phyloP scores from a whole-genome alignment of 2,888 invertebrate genomes.

The Ethmia dodecea region DNA sequence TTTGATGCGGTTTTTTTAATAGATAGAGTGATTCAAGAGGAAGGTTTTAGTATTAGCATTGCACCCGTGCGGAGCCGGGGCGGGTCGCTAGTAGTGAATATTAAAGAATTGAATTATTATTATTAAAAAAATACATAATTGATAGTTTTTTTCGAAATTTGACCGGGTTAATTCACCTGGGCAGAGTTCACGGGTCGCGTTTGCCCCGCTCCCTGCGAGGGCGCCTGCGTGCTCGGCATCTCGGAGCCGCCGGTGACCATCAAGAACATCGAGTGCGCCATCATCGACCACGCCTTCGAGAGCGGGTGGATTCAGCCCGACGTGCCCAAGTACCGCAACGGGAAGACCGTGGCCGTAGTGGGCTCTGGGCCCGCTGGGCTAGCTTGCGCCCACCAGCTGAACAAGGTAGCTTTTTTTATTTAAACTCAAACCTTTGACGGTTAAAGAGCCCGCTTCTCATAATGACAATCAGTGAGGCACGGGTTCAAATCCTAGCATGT shows the following conservation, averaged over 20 bases:
- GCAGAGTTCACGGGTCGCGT: slow-evolving; percentile 94
- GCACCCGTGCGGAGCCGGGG: too few species aligned
- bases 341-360: slow-evolving; percentile 91
- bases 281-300: slow-evolving; percentile 98
- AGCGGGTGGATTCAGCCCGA: slow-evolving; percentile 95
- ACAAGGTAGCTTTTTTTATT: slow-evolving; percentile 79
- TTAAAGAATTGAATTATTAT: too few species aligned
- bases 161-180: too few species aligned
- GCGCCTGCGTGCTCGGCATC: slow-evolving; percentile 97
- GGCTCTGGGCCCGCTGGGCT: slow-evolving; percentile 97
- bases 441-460: too few species aligned
- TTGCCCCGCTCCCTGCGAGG: slow-evolving; percentile 98
- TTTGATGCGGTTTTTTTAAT: too few species aligned
- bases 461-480: too few species aligned
- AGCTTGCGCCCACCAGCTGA: slow-evolving; percentile 97
- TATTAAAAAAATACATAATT: too few species aligned
- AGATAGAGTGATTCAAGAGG: too few species aligned
- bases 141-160: too few species aligned
- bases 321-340: slow-evolving; percentile 85
- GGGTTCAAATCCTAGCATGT: too few species aligned
- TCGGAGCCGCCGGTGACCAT: slow-evolving; percentile 98
- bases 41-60: too few species aligned
- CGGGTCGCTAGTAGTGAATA: too few species aligned
- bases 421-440: background rate
- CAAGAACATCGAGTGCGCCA: slow-evolving; percentile 99